A percentile compares a stretch with the other conserved stretches of the same genome.
Evolutionary conservation across 2,888 invertebrate genomes (phyloP).

Genomic region (Machimus atricapillus): DNA sequence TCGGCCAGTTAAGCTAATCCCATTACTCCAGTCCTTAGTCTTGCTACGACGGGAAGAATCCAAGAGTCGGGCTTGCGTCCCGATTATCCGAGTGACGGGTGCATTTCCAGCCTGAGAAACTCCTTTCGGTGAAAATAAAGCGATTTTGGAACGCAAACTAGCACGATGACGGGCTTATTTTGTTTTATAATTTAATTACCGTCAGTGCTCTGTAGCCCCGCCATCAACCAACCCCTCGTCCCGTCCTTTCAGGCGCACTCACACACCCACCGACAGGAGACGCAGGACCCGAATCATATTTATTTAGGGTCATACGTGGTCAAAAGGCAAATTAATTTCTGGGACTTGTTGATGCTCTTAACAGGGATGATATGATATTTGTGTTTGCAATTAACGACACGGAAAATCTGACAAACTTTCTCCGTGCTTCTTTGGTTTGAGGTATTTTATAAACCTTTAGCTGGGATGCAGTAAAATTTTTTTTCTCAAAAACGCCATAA

Average conservation of each 20-base stretch:
- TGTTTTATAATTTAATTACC: conserved; percentile 22
- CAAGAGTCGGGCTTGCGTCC: too few species aligned
- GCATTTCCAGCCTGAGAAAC: not conserved
- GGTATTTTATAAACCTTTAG: not conserved
- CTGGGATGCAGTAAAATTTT: not conserved
- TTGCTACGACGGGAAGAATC: not conserved
- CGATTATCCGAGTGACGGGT: not conserved
- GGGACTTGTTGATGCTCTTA: conserved; percentile 7
- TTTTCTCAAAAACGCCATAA: not conserved
- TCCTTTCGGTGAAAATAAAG: not conserved
- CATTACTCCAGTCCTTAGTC: not conserved
- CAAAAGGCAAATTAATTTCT: conserved; percentile 10
- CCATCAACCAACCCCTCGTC: not conserved
- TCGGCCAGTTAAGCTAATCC: conserved; percentile 20
- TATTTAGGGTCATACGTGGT: not conserved
- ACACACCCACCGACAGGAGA: not conserved
- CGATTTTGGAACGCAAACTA: not conserved
- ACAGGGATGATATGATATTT: not conserved
- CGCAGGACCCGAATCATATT: not conserved
- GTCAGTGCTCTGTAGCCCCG: not conserved
- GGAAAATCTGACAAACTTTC: not conserved
- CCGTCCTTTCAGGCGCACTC: not conserved
- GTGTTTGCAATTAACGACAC: not conserved
- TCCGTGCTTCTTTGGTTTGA: not conserved
- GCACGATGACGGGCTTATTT: conserved; percentile 1